Evolutionary conservation across 2,888 invertebrate species (phyloP), one percentile per base, ranked within the genome.

Genomic region (Campaea margaritaria): DNA sequence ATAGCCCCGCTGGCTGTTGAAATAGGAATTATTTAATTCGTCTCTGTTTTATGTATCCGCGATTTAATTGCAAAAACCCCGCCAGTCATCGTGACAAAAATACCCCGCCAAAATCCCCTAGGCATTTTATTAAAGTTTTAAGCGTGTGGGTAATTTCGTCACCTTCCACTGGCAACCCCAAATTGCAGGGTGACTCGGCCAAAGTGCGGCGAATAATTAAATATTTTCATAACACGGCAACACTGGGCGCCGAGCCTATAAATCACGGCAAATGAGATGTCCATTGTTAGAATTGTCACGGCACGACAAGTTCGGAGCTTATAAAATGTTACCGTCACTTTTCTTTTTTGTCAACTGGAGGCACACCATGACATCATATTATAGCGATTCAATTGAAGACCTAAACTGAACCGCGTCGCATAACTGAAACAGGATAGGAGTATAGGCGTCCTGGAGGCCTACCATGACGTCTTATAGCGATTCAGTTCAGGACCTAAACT

Each of bases 191-290:
- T 89, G 87, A 86, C 83, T 84, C 76, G 68, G 79, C 74, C 76
- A 71, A 81, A 83, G 76, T 78, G 74, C 66, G 71, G 60, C 60
- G 76, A 84, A 86, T 90, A 90, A 90, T 90, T 90, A 90, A 90
- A 90, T 90, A 89, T 89, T 90, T 89, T 89, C 90, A 87, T 88
- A 87, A 86, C 87, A 85, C 81, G 86, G 84, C 84, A 83, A 86
- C 87, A 84, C 81, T 78, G 82, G 78, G 75, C 74, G 70, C 65
- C 65, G 70, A 66, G 76, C 75, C 74, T 82, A 87, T 89, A 88
- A 88, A 89, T 89, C 89, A 89, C 80, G 62, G 70, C 15, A 41
- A 21, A 16, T 72, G 11, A 5, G 12, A 81, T 82, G 74, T 73
- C 63, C 88, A 70, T 75, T 81, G 73, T 62, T 42, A 0, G 7